These are phyloP conservation scores for Dicentrarchus labrax DNA, from an alignment of 2,113 vertebrate genomes.

Conservation along the genomic window DNA sequence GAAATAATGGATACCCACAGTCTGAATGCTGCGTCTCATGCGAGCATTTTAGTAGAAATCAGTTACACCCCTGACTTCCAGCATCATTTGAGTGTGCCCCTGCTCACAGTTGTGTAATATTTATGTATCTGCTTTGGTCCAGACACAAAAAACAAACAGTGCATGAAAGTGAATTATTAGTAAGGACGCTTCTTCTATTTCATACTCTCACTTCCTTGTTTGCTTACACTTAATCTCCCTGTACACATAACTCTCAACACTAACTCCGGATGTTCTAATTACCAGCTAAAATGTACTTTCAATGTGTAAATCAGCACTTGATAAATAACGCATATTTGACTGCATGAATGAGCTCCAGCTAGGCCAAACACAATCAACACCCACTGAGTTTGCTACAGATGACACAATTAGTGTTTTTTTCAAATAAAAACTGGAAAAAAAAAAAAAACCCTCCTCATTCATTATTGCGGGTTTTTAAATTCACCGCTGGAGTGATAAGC, in stretches of 20 bases:
- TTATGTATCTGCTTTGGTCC: conserved; percentile 10
- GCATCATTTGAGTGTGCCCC: background rate
- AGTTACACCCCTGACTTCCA: conserved; percentile 28
- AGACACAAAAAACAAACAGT: conserved; percentile 27
- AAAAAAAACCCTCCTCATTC: conserved; percentile 19
- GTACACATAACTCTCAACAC: background rate
- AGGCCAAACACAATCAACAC: conserved; percentile 32
- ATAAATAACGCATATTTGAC: conserved; percentile 30
- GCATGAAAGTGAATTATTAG: conserved; percentile 31
- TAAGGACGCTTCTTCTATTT: background rate
- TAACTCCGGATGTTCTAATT: conserved; percentile 43
- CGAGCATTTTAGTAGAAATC: conserved; percentile 25
- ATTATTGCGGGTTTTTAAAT: conserved; percentile 31
- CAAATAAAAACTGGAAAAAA: background rate
- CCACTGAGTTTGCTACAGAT: conserved; percentile 26
- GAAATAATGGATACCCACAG: conserved; percentile 38
- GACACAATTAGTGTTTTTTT: conserved; percentile 25
- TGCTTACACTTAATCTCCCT: background rate
- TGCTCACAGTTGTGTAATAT: conserved; percentile 31
- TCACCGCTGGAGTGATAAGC: conserved; percentile 12
- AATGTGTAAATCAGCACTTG: conserved; percentile 41
- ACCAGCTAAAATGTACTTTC: conserved; percentile 18
- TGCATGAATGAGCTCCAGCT: conserved; percentile 43
- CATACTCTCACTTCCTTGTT: conserved; percentile 8
- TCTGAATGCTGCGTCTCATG: conserved; percentile 3